phyloP scores from a whole-genome alignment of 2,797 vertebrate genomes.

The Threskiornis aethiopicus region DNA sequence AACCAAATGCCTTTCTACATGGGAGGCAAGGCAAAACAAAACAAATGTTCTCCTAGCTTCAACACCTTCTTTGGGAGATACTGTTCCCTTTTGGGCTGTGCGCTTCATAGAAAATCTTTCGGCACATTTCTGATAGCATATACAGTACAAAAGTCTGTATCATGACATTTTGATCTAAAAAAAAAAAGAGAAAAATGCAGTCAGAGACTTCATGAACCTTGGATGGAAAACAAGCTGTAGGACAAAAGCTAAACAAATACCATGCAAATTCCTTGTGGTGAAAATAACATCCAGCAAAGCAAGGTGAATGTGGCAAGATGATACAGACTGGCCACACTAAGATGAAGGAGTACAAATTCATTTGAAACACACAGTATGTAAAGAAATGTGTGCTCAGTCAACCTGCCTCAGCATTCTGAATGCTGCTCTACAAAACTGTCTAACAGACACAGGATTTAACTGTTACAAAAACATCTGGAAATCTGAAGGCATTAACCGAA shows the following conservation, averaged over 20 bases:
- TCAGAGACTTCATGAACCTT: not conserved
- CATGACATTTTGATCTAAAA: not conserved
- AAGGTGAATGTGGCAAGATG: not conserved
- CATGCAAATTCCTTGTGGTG: not conserved
- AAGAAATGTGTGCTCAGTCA: not conserved
- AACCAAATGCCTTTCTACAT: not conserved
- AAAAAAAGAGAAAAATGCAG: not conserved
- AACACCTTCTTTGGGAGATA: not conserved
- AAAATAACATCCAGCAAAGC: not conserved
- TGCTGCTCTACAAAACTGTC: not conserved
- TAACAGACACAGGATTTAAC: not conserved
- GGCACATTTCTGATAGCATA: not conserved
- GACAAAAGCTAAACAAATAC: not conserved
- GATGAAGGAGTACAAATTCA: not conserved
- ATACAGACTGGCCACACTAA: not conserved
- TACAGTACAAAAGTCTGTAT: not conserved
- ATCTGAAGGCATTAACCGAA: not conserved
- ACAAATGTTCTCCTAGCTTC: not conserved
- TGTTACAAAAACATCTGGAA: not conserved
- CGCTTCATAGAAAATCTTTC: not conserved
- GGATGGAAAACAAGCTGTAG: not conserved
- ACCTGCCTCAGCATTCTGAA: not conserved
- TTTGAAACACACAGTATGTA: not conserved
- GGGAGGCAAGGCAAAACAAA: not conserved
- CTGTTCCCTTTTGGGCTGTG: not conserved